phyloP scores from a whole-genome alignment of 2,888 invertebrate species.

The Eumacrocentrus americanus region DNA sequence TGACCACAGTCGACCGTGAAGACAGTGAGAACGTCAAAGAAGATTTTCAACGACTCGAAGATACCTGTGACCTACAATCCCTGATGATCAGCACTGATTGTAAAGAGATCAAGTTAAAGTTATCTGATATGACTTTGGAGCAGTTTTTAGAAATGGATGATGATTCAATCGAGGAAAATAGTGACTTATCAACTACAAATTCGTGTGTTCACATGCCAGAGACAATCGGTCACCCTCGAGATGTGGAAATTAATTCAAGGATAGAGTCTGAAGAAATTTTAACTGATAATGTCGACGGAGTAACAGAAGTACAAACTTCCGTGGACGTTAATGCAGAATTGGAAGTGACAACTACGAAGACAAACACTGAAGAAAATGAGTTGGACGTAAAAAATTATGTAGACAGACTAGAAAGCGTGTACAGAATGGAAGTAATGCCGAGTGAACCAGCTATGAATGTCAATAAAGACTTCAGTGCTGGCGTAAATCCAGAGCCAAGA shows the following conservation, averaged over 20 bases:
- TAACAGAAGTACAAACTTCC: not conserved
- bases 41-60: conserved; percentile 27
- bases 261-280: not conserved
- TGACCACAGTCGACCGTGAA: conserved; percentile 23
- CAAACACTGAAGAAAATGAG: not conserved
- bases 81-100: conserved; percentile 4
- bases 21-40: conserved; percentile 15
- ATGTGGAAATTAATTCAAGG: not conserved
- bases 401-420: not conserved
- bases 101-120: too few relatives aligned
- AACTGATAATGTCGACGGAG: not conserved
- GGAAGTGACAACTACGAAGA: not conserved
- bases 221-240: too few relatives aligned
- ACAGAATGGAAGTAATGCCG: not conserved
- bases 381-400: not conserved
- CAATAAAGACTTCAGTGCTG: not conserved
- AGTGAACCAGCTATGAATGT: not conserved
- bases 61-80: conserved; percentile 20
- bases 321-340: not conserved
- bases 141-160: too few relatives aligned
- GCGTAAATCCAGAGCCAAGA: not conserved
- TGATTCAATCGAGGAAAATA: too few relatives aligned
- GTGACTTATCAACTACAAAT: too few relatives aligned
- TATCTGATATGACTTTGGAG: too few relatives aligned
- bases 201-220: too few relatives aligned